Evolutionary conservation across 2,797 vertebrate species (phyloP), one percentile per base, ranked within the genome.

Genomic region (Numenius phaeopus): DNA sequence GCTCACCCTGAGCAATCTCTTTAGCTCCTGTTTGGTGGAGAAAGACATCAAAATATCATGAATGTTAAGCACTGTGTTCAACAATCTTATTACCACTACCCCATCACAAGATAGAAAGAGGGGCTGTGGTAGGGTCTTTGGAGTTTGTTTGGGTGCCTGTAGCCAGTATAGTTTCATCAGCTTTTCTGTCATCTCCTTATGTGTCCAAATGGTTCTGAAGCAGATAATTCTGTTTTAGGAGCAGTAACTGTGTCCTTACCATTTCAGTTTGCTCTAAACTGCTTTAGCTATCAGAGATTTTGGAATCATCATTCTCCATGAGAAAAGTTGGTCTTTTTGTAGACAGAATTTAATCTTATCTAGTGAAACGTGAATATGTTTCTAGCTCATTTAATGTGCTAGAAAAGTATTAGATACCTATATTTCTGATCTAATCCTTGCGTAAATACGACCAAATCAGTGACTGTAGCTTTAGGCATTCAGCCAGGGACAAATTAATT

Each of bases 401-500:
- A 58, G 78, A 79, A 69, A 87, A 84, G 23, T 83, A 39, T 77
- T 85, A 72, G 32, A 44, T 90, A 73, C 46, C 24, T 75, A 1
- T 59, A 81, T 65, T 84, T 91, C 84, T 91, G 75, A 87, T 78
- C 82, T 87, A 89, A 85, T 89, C 67, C 57, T 91, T 90, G 24
- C 23, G 7, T 85, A 94, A 95, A 87, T 54, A 95, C 0, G 0
- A 73, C 82, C 57, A 80, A 91, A 89, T 83, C 71, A 40, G 42
- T 77, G 67, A 70, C 71, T 90, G 77, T 78, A 86, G 69, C 19
- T 90, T 90, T 95, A 93, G 93, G 86, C 89, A 49, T 47, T 76
- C 10, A 85, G 55, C 87, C 87, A 91, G 55, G 20, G 75, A 79
- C 65, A 92, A 92, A 89, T 62, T 89, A 83, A 70, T 80, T 83